Percentiles rank a stretch among this genome's conserved stretches.
phyloP scores from a whole-genome alignment of 2,888 invertebrate species.

The Monopis laevigella region DNA sequence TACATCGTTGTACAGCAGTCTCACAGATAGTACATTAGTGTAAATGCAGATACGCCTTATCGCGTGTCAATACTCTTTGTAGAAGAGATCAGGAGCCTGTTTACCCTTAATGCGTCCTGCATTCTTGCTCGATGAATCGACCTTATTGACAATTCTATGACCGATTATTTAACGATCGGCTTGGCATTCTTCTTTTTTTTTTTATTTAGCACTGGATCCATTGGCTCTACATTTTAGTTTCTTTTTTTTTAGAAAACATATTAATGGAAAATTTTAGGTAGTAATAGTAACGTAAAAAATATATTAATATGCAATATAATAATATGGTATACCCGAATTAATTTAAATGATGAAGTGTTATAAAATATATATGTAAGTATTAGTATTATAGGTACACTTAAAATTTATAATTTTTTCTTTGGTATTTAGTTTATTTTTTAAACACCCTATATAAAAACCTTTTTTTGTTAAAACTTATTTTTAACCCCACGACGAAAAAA shows the following conservation, averaged over 20 bases:
- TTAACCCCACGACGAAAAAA: no score
- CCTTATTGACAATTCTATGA: constrained; percentile 42
- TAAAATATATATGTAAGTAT: background rate
- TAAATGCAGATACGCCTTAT: constrained; percentile 54
- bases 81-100: constrained; percentile 58
- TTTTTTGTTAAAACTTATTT: no score
- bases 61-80: constrained; percentile 65
- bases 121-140: constrained; percentile 55
- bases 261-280: no score
- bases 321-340: background rate
- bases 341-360: background rate
- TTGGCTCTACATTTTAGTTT: no score
- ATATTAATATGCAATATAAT: no score
- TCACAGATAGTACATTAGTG: constrained; percentile 46
- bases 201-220: no score
- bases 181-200: background rate
- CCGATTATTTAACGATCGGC: constrained; percentile 33
- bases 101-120: constrained; percentile 55
- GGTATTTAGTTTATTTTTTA: no score
- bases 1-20: constrained; percentile 23
- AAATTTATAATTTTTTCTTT: no score
- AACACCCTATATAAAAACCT: no score
- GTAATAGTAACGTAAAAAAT: no score
- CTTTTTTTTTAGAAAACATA: no score
- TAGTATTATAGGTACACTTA: no score